These are phyloP conservation scores for Camponotus pennsylvanicus DNA, from an alignment of 1,140 invertebrate genomes.

Conservation along the genomic window DNA sequence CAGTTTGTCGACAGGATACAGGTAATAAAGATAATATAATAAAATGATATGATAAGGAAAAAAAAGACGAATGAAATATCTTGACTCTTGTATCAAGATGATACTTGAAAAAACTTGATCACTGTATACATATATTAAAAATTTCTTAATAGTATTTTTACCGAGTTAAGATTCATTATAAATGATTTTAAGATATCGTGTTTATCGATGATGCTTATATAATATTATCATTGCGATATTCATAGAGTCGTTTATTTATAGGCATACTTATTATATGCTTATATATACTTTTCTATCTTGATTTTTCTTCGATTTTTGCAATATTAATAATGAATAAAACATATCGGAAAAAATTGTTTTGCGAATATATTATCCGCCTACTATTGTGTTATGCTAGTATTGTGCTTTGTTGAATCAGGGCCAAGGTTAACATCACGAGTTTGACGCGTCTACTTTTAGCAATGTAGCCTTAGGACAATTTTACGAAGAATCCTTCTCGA, in stretches of 20 bases:
- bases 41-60: neutral
- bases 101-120: neutral
- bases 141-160: neutral
- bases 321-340: conserved; percentile 1
- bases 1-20: neutral
- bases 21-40: neutral
- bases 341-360: neutral
- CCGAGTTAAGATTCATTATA: neutral
- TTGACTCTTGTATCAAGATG: neutral
- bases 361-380: neutral
- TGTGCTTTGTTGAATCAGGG: conserved; percentile 41
- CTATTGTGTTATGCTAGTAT: neutral
- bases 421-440: conserved; percentile 45
- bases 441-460: conserved; percentile 36
- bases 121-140: neutral
- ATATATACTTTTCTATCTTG: neutral
- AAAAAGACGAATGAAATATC: no score
- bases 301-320: neutral
- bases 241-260: neutral
- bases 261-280: neutral
- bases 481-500: neutral
- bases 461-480: neutral
- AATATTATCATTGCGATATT: neutral
- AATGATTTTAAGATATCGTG: neutral
- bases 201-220: neutral